These are phyloP conservation scores for Darevskia nairensis DNA, from an alignment of 2,797 vertebrate genomes.

Conservation along the genomic window DNA sequence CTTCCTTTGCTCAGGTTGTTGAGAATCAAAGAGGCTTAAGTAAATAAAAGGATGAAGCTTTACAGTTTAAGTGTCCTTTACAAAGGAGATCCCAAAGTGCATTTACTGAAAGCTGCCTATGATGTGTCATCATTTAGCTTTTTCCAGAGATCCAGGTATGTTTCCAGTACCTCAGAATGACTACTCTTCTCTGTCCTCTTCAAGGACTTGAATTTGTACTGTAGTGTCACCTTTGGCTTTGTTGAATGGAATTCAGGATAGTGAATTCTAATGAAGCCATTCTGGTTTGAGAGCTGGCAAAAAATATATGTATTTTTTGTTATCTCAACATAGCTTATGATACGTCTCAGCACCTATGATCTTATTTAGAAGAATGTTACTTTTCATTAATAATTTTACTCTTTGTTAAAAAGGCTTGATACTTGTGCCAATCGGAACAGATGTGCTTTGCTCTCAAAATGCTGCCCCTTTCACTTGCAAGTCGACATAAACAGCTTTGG, in stretches of 20 bases:
- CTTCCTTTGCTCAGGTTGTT: background rate
- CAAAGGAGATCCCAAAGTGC: constrained; percentile 85
- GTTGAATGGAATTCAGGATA: background rate
- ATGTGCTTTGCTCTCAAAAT: background rate
- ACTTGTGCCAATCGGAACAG: background rate
- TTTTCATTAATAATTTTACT: background rate
- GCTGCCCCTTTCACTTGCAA: background rate
- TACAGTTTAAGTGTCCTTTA: constrained; percentile 91
- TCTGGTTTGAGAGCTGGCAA: background rate
- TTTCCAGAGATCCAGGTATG: constrained; percentile 94
- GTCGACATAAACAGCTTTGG: background rate
- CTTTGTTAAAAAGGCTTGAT: background rate
- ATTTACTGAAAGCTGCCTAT: constrained; percentile 90
- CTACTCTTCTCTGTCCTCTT: background rate
- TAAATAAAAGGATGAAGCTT: constrained; percentile 87
- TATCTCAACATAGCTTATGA: background rate
- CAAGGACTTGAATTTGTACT: background rate
- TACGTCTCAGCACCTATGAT: background rate
- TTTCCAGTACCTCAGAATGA: background rate
- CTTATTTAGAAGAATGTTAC: background rate
- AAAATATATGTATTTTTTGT: background rate
- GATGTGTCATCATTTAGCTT: constrained; percentile 96
- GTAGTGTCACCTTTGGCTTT: background rate
- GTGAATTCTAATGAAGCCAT: background rate
- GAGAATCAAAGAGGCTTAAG: background rate